Percentiles rank a stretch among this genome's conserved stretches.
Conservation (phyloP, 2,797 vertebrate species). For the Hydrolagus colliei region DNA sequence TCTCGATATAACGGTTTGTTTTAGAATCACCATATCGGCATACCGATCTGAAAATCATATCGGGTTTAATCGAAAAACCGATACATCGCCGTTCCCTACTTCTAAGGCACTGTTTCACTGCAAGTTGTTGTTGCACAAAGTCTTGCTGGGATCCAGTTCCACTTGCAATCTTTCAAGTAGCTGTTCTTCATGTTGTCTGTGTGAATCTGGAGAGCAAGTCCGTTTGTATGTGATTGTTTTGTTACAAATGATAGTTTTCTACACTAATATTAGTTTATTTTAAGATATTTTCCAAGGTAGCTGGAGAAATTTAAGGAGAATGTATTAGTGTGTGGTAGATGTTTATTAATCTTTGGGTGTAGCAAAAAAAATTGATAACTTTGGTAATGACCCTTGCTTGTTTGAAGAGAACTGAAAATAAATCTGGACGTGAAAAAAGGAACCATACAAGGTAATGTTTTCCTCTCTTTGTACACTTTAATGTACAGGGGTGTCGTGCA, state of each 20-base stretch:
- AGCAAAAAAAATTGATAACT: not conserved
- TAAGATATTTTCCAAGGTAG: not conserved
- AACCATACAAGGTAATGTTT: not conserved
- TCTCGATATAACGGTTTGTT: too few relatives aligned
- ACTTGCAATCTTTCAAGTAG: too few relatives aligned
- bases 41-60: too few relatives aligned
- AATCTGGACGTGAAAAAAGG: not conserved
- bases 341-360: not conserved
- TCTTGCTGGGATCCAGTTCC: too few relatives aligned
- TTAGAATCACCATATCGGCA: too few relatives aligned
- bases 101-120: too few relatives aligned
- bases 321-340: not conserved
- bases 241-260: not conserved
- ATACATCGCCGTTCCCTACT: too few relatives aligned
- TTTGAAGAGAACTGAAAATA: not conserved
- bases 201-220: not conserved
- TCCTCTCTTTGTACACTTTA: not conserved
- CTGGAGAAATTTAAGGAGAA: not conserved
- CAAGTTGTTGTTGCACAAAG: too few relatives aligned
- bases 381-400: not conserved
- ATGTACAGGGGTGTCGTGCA: constrained; percentile 79
- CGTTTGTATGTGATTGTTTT: not conserved
- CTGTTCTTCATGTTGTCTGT: too few relatives aligned
- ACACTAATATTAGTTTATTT: not conserved
- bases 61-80: too few relatives aligned